Conservation (phyloP, 2,797 vertebrate species). For the Sebastiscus albofasciatus region DNA sequence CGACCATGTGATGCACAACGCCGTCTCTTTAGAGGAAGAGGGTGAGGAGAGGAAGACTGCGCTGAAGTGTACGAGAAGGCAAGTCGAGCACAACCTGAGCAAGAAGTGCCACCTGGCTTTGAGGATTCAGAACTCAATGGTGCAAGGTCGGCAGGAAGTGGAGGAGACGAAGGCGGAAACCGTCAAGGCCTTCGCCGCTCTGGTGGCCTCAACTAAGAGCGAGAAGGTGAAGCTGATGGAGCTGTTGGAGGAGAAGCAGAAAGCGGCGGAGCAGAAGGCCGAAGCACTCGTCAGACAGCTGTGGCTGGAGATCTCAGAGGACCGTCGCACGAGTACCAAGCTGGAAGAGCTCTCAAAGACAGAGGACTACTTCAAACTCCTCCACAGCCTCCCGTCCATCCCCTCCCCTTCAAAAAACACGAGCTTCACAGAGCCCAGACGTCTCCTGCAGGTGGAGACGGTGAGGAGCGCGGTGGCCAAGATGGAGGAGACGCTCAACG, state of each 20-base stretch:
- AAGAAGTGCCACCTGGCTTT: neutral
- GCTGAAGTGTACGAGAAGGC: neutral
- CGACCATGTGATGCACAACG: neutral
- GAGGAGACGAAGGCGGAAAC: neutral
- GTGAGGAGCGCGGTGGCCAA: neutral
- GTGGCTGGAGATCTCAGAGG: neutral
- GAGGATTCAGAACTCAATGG: neutral
- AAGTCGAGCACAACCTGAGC: neutral
- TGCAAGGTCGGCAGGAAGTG: neutral
- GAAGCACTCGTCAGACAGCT: neutral
- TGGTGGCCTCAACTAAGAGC: neutral
- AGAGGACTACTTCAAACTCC: constrained; percentile 16
- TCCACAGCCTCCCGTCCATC: neutral
- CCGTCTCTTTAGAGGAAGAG: constrained; percentile 14
- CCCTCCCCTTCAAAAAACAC: neutral
- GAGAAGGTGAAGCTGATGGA: neutral
- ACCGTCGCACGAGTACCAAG: rapidly evolving
- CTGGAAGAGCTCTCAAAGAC: constrained; percentile 1
- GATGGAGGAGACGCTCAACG: neutral
- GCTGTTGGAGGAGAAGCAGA: constrained; percentile 24
- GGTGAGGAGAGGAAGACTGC: neutral
- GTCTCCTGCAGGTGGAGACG: neutral
- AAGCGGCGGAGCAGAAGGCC: neutral
- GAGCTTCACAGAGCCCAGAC: neutral
- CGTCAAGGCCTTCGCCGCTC: neutral